These are phyloP conservation scores for Dicerorhinus sumatrensis DNA, from an alignment of 2,113 vertebrate species.

Conservation along the genomic window DNA sequence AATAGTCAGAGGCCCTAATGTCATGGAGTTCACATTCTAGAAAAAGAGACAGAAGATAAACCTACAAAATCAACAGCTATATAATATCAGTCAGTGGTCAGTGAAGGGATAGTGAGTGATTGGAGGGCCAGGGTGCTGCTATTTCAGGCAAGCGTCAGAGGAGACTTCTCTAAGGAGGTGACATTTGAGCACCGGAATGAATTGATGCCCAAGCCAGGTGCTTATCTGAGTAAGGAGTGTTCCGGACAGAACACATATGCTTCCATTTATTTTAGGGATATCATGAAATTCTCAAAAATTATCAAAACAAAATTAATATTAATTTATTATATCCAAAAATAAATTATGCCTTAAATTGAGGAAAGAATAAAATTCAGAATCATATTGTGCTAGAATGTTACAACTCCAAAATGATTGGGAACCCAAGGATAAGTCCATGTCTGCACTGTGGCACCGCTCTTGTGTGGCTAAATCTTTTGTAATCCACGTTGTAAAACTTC, in stretches of 20 bases:
- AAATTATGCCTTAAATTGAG: not conserved
- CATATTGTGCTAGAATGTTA: not conserved
- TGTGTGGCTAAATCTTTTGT: not conserved
- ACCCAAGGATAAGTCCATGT: not conserved
- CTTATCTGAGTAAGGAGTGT: not conserved
- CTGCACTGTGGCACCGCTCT: not conserved
- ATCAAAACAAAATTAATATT: not conserved
- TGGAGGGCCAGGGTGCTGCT: rapidly evolving
- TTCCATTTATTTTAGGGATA: not conserved
- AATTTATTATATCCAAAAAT: not conserved
- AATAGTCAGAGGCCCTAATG: not conserved
- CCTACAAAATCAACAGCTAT: not conserved
- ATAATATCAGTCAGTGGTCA: not conserved
- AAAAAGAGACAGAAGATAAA: not conserved
- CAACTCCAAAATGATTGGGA: not conserved
- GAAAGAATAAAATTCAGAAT: not conserved
- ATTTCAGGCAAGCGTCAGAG: not conserved
- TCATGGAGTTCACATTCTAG: not conserved
- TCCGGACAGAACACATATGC: not conserved
- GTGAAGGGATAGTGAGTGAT: not conserved
- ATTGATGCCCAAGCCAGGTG: not conserved
- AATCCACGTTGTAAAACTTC: not conserved
- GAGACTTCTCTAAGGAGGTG: not conserved
- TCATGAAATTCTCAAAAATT: not conserved
- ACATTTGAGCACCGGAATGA: not conserved